Conservation (phyloP, 2,113 vertebrate genomes). For the Catharus bicknelli region DNA sequence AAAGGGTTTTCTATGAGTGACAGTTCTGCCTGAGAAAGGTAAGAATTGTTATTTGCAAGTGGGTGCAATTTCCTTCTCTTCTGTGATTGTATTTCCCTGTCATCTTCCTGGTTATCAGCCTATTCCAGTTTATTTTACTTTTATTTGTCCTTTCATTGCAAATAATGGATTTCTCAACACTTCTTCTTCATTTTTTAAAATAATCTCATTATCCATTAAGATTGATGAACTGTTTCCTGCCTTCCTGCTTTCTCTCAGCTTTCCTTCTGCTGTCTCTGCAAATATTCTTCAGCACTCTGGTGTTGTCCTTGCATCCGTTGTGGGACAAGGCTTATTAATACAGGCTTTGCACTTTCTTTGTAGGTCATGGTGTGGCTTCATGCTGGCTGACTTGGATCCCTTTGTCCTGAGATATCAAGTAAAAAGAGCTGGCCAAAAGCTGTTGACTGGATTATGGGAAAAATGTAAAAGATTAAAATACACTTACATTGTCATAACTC, state of each 20-base stretch:
- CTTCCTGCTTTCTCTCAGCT: not conserved
- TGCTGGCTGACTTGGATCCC: not conserved
- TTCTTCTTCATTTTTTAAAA: not conserved
- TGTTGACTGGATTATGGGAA: not conserved
- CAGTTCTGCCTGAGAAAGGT: not conserved
- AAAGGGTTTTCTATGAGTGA: not conserved
- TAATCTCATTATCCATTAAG: not conserved
- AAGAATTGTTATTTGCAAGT: not conserved
- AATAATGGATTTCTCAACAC: not conserved
- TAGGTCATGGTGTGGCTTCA: not conserved
- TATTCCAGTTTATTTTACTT: not conserved
- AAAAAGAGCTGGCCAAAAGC: not conserved
- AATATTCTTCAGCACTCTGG: not conserved
- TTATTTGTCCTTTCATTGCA: not conserved
- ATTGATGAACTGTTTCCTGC: constrained; percentile 20
- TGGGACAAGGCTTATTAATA: not conserved
- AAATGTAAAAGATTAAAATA: not conserved
- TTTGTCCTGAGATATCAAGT: not conserved
- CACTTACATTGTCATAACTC: not conserved
- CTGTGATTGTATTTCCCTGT: not conserved
- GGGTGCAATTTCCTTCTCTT: not conserved
- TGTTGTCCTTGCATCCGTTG: not conserved
- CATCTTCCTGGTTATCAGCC: not conserved
- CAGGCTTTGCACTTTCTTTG: not conserved
- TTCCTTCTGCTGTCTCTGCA: not conserved